phyloP scores from a whole-genome alignment of 2,113 vertebrate genomes.

The Oncorhynchus masou region DNA sequence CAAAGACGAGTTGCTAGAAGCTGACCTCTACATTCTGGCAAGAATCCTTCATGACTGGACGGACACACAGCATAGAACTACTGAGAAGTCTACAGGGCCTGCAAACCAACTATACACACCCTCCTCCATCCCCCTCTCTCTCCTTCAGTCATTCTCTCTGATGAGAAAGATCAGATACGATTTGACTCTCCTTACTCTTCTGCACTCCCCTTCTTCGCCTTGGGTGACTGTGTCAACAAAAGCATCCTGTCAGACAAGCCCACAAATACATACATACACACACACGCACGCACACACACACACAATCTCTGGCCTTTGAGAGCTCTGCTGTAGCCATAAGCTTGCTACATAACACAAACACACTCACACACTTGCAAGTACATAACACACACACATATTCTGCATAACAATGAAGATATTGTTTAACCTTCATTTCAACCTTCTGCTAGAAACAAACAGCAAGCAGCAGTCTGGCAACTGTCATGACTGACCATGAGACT shows the following conservation, averaged over 20 bases:
- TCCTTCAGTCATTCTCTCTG: neutral
- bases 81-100: slow-evolving; percentile 74
- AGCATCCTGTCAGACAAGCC: neutral
- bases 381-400: neutral
- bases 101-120: slow-evolving; percentile 74
- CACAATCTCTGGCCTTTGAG: neutral
- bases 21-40: slow-evolving; percentile 86
- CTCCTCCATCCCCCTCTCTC: neutral
- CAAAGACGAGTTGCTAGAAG: slow-evolving; percentile 77
- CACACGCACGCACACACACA: too few relatives aligned
- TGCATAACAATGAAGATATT: slow-evolving; percentile 9
- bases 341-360: neutral
- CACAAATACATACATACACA: neutral
- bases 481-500: too few relatives aligned
- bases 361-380: neutral
- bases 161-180: too few relatives aligned
- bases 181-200: neutral
- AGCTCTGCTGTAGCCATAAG: too few relatives aligned
- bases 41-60: slow-evolving; percentile 89
- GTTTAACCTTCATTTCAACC: slow-evolving; percentile 15
- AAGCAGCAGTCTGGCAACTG: neutral
- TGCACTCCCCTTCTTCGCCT: neutral
- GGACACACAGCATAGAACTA: slow-evolving; percentile 73
- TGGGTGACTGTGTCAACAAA: slow-evolving; percentile 13
- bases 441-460: slow-evolving; percentile 4